Percentiles rank a stretch among this genome's conserved stretches.
phyloP scores from a whole-genome alignment of 2,888 invertebrate species.

The Gastracanthus pulcherrimus region DNA sequence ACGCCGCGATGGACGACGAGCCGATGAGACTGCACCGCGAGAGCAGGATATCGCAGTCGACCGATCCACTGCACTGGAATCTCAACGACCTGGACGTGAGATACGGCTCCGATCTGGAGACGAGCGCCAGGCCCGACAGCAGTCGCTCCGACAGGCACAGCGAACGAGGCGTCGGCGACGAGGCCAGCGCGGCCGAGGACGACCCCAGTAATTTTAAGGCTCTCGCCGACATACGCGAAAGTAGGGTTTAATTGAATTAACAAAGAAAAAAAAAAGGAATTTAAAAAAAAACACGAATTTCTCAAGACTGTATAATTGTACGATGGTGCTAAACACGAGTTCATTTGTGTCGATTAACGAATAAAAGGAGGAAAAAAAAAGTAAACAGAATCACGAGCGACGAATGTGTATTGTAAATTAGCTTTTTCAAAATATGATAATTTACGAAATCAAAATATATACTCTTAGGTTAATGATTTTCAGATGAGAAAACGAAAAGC shows the following conservation, averaged over 20 bases:
- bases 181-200: slow-evolving; percentile 57
- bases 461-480: slow-evolving; percentile 15
- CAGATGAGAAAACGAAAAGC: too few species aligned
- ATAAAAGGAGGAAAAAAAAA: too few species aligned
- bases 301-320: slow-evolving; percentile 45
- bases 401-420: slow-evolving; percentile 18
- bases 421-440: slow-evolving; percentile 7
- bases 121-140: neutral
- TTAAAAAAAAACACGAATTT: slow-evolving; percentile 11
- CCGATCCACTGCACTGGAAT: slow-evolving; percentile 34
- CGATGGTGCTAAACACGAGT: slow-evolving; percentile 26
- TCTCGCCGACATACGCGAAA: slow-evolving; percentile 73
- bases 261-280: slow-evolving; percentile 47
- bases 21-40: slow-evolving; percentile 22
- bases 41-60: slow-evolving; percentile 32
- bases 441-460: slow-evolving; percentile 14
- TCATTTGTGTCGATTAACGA: neutral
- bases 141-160: neutral
- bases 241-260: slow-evolving; percentile 73
- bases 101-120: slow-evolving; percentile 14
- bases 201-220: slow-evolving; percentile 69
- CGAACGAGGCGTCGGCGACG: slow-evolving; percentile 22
- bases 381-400: too few species aligned
- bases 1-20: too few species aligned
- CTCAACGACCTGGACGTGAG: slow-evolving; percentile 30